Conservation (phyloP, 2,113 vertebrate genomes). For the Ciconia maguari region DNA sequence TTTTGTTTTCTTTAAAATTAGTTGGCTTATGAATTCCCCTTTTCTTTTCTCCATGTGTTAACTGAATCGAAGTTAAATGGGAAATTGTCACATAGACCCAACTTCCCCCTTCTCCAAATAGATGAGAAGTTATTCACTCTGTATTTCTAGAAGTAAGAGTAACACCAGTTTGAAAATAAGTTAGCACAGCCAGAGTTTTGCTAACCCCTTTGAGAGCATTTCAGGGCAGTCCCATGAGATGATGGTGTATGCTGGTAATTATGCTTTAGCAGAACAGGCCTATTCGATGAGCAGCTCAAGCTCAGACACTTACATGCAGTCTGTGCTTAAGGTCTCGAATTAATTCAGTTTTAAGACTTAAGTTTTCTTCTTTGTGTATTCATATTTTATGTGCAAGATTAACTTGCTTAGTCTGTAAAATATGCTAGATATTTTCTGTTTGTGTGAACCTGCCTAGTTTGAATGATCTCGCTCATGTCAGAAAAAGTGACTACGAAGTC, state of each 20-base stretch:
- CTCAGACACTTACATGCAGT: not conserved
- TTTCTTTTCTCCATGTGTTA: not conserved
- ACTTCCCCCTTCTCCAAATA: not conserved
- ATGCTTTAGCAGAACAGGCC: not conserved
- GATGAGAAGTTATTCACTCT: not conserved
- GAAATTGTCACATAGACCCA: not conserved
- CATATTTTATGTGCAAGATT: not conserved
- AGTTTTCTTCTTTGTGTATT: not conserved
- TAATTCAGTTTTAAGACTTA: not conserved
- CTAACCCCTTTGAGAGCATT: not conserved
- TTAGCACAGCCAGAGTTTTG: not conserved
- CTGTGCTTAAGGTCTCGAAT: not conserved
- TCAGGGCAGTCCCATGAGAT: not conserved
- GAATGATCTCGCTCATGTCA: not conserved
- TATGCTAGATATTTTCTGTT: not conserved
- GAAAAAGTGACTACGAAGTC: not conserved
- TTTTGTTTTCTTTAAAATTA: conserved; percentile 28
- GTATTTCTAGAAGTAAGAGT: not conserved
- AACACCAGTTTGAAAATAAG: not conserved
- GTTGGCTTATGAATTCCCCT: not conserved
- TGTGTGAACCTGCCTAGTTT: not conserved
- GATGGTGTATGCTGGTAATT: not conserved
- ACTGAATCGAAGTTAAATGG: not conserved
- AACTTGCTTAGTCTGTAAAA: not conserved
- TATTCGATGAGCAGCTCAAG: not conserved